Evolutionary conservation across 2,113 vertebrate genomes (phyloP), one percentile per base, ranked within the genome.

Genomic region (Natator depressus): DNA sequence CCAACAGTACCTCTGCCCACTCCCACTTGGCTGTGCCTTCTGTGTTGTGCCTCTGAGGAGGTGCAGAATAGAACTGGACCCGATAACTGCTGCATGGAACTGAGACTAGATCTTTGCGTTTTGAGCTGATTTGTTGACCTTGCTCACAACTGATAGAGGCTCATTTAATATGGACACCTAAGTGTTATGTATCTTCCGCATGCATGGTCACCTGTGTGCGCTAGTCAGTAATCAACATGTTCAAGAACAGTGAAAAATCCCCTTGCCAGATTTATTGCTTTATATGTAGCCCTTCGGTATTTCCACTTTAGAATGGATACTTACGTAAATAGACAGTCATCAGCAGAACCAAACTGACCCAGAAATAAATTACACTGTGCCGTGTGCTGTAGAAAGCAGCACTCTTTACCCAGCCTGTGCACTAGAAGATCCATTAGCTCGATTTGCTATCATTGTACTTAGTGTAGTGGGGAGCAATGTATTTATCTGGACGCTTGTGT

Each of bases 391-490:
- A 95, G 94, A 91, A 93, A n/a, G 95, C 93, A 95, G 92, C 94
- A 81, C 25, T 88, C 72, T 72, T 90, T 97, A 93, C 89, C 91
- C 96, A 95, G 92, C 94, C 95, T 96, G 95, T 95, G 94, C 92
- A 88, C 84, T 42, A 87, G 89, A 97, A 96, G 96, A 89, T 87
- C 96, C 50, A 94, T 95, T 96, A 96, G 87, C 89, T 96, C 54
- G 0, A 89, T 97, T 94, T 96, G 87, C 87, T 97, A 2, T 95
- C 94, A 93, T 96, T 96, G 95, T 95, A 95, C 81, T 95, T 93
- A 95, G 94, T 95, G 94, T 95, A 89, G 47, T 93, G 89, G 95
- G 89, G 96, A 97, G 88, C 97, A 95, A 96, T 92, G 57, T 95
- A 96, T 96, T 97, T 93, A 96, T 95, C 27, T 95, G 93, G 95